Percentiles rank a stretch among this genome's conserved stretches.
Evolutionary conservation across 2,888 invertebrate genomes (phyloP).

Genomic region (Tinea pellionella): DNA sequence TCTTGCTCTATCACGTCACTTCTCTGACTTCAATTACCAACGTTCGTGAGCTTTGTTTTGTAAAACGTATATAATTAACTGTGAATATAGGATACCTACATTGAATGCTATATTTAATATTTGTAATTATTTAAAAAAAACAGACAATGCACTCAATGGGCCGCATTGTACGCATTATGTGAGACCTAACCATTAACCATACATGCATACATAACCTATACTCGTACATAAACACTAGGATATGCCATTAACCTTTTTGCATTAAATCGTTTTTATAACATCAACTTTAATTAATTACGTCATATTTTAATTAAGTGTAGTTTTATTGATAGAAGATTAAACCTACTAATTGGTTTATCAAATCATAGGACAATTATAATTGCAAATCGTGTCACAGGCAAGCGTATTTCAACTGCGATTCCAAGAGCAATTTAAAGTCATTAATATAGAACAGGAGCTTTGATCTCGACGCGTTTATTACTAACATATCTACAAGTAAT

Average conservation of each 20-base stretch:
- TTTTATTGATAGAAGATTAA: no score
- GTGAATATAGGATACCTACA: not conserved
- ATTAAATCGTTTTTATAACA: no score
- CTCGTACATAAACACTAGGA: no score
- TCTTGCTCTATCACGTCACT: not conserved
- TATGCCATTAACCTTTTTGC: no score
- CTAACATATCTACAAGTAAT: not conserved
- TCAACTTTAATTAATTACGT: no score
- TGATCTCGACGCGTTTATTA: constrained; percentile 2
- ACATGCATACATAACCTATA: no score
- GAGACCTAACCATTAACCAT: no score
- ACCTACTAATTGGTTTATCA: no score
- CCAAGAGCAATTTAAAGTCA: not conserved
- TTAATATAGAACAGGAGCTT: not conserved
- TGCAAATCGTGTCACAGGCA: not conserved
- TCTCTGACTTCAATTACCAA: not conserved
- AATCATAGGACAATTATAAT: not conserved
- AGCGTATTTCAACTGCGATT: not conserved
- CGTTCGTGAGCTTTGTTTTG: not conserved
- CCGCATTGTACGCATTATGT: no score
- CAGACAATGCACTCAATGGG: no score
- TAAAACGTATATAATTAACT: not conserved
- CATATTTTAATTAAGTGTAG: no score
- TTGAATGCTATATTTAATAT: not conserved
- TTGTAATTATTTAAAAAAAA: no score